Conservation (phyloP, 2,113 vertebrate species). For the Brachypodius melanocephalos region DNA sequence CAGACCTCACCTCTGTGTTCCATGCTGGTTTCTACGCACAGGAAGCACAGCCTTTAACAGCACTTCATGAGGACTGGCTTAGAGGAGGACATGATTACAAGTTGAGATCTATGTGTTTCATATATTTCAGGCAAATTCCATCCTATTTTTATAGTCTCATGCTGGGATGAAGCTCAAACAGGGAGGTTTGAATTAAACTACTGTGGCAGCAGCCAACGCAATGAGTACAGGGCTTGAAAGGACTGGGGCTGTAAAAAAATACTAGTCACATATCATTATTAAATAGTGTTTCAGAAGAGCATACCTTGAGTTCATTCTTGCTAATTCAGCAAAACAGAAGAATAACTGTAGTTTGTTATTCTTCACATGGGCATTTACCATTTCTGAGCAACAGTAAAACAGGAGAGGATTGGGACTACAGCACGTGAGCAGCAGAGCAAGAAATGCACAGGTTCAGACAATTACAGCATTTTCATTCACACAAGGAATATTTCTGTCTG, state of each 20-base stretch:
- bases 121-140: background rate
- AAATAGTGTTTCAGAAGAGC: background rate
- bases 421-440: background rate
- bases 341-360: background rate
- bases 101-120: background rate
- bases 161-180: background rate
- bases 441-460: background rate
- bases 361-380: background rate
- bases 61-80: background rate
- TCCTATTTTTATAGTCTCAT: background rate
- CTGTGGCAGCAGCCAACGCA: background rate
- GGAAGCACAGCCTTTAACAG: background rate
- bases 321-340: constrained; percentile 13
- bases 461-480: background rate
- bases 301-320: background rate
- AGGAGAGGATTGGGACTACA: background rate
- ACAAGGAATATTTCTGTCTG: background rate
- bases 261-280: background rate
- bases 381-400: background rate
- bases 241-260: background rate
- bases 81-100: background rate
- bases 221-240: background rate
- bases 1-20: background rate
- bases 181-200: background rate
- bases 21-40: background rate